Percentiles rank a stretch among this genome's conserved stretches.
phyloP scores from a whole-genome alignment of 2,888 invertebrate genomes.

The Papilio elwesi region DNA sequence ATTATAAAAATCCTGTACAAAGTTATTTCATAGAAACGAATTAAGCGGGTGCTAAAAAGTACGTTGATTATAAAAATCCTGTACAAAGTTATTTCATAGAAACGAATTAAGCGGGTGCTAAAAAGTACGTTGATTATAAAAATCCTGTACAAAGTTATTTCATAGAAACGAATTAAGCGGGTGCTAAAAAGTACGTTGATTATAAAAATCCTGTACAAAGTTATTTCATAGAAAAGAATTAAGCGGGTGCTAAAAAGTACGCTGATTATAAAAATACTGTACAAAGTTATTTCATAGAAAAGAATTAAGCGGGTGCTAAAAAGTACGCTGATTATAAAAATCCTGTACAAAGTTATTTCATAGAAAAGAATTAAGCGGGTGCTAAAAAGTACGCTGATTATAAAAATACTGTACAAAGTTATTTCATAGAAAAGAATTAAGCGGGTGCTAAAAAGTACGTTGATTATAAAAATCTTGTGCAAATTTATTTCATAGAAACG shows the following conservation, averaged over 20 bases:
- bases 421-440: slow-evolving; percentile 4
- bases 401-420: too few species aligned
- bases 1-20: too few species aligned
- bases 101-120: not conserved
- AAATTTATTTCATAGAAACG: too few species aligned
- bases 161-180: slow-evolving; percentile 3
- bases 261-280: too few species aligned
- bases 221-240: slow-evolving; percentile 2
- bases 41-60: not conserved
- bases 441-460: not conserved
- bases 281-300: not conserved
- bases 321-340: not conserved
- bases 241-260: not conserved
- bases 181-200: not conserved
- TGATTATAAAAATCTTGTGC: too few species aligned
- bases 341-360: not conserved
- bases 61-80: too few species aligned
- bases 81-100: not conserved
- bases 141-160: not conserved
- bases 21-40: not conserved
- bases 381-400: not conserved
- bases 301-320: not conserved
- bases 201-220: too few species aligned
- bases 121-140: not conserved
- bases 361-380: slow-evolving; percentile 3